phyloP scores from a whole-genome alignment of 2,797 vertebrate species.

The Xerus rutilus region DNA sequence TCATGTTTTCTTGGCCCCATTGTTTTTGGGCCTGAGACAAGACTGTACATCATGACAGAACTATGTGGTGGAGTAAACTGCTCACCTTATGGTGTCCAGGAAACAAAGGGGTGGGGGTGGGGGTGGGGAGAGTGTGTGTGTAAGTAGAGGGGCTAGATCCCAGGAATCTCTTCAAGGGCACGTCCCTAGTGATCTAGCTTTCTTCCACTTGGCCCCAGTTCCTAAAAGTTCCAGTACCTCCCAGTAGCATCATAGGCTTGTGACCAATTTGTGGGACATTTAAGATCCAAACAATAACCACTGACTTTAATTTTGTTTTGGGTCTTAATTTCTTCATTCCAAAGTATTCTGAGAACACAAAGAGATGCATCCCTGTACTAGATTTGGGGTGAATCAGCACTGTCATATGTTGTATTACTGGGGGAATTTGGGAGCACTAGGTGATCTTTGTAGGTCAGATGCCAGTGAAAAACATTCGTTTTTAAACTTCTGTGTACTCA shows the following conservation, averaged over 20 bases:
- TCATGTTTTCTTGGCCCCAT: background rate
- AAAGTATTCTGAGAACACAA: background rate
- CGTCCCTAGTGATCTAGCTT: background rate
- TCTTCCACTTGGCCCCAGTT: background rate
- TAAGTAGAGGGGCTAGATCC: background rate
- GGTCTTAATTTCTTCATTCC: conserved; percentile 46
- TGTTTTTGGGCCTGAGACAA: background rate
- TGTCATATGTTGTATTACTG: background rate
- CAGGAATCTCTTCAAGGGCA: no score
- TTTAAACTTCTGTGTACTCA: background rate
- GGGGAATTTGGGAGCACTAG: background rate
- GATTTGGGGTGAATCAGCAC: background rate
- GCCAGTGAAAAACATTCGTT: background rate
- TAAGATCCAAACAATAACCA: background rate
- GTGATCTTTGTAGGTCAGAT: background rate
- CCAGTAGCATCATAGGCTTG: background rate
- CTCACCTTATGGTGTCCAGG: background rate
- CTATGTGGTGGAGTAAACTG: background rate
- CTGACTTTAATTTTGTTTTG: background rate
- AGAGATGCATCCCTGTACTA: background rate
- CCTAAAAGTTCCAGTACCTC: background rate
- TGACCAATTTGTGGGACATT: background rate
- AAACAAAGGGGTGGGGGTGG: no score
- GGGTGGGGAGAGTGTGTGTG: no score
- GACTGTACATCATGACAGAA: background rate